Evolutionary conservation across 2,888 invertebrate species (phyloP).

Genomic region (Caenorhabditis sp.): DNA sequence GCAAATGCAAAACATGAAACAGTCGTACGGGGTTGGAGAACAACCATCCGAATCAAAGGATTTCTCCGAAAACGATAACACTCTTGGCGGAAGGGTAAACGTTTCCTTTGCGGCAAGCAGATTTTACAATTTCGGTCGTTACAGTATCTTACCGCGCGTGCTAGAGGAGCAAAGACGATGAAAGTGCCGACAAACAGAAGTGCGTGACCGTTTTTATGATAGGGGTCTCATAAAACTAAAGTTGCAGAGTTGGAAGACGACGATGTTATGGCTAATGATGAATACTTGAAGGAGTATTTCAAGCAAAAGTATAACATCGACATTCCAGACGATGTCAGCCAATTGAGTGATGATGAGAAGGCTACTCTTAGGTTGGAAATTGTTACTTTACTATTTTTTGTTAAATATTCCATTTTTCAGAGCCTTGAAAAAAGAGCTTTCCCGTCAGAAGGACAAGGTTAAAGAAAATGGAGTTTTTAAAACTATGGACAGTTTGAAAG

Average conservation of each 20-base stretch:
- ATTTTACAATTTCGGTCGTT: conserved; percentile 34
- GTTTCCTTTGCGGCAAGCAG: background rate
- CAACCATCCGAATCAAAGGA: conserved; percentile 47
- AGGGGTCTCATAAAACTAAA: background rate
- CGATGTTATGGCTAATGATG: conserved; percentile 75
- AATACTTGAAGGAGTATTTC: conserved; percentile 75
- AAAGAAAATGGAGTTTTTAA: conserved; percentile 71
- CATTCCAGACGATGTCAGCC: conserved; percentile 73
- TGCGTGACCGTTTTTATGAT: conserved; percentile 27
- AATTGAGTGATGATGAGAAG: conserved; percentile 74
- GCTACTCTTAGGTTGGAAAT: conserved; percentile 73
- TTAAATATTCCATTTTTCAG: conserved; percentile 41
- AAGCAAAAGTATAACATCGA: conserved; percentile 78
- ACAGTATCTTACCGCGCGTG: conserved; percentile 61
- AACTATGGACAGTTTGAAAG: conserved; percentile 71
- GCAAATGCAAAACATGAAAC: conserved; percentile 70
- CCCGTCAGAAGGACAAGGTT: conserved; percentile 67
- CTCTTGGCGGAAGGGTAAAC: conserved; percentile 66
- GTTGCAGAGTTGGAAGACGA: conserved; percentile 71
- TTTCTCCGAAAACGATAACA: conserved; percentile 60
- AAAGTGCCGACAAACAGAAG: conserved; percentile 64
- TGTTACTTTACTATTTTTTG: too few relatives aligned
- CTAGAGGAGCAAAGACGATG: conserved; percentile 67
- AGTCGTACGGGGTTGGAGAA: conserved; percentile 54
- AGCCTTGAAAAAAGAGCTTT: conserved; percentile 74